A percentile compares a stretch with the other conserved stretches of the same genome.
phyloP scores from a whole-genome alignment of 2,113 vertebrate species.

The Anguilla rostrata region DNA sequence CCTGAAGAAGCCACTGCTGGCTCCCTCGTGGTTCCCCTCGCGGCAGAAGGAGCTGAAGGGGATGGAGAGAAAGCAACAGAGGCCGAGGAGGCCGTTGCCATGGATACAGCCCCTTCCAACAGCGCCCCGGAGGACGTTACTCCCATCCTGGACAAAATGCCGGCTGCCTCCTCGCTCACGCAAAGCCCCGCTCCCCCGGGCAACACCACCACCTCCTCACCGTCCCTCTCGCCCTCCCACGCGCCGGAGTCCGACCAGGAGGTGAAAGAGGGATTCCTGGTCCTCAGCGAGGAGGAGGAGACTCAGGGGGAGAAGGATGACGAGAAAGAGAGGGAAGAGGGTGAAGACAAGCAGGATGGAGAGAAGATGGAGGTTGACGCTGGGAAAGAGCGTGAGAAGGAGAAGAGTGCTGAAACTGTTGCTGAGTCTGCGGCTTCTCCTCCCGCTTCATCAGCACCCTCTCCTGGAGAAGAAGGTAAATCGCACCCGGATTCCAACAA shows the following conservation, averaged over 20 bases:
- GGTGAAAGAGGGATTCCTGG: slow-evolving; percentile 77
- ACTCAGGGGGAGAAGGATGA: slow-evolving; percentile 24
- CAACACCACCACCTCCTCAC: slow-evolving; percentile 44
- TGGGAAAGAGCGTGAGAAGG: background rate
- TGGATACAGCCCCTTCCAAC: background rate
- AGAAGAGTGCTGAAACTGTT: background rate
- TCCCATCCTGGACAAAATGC: slow-evolving; percentile 78
- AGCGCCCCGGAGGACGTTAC: slow-evolving; percentile 37
- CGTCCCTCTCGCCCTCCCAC: slow-evolving; percentile 21
- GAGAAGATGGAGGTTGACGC: slow-evolving; percentile 6
- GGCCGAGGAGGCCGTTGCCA: background rate
- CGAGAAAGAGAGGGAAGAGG: slow-evolving; percentile 21
- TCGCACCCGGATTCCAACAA: background rate
- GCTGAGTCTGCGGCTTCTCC: background rate
- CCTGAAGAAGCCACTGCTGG: background rate
- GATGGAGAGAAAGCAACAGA: background rate
- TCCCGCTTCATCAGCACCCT: background rate
- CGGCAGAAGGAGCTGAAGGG: too few relatives aligned
- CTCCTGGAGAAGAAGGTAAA: slow-evolving; percentile 15
- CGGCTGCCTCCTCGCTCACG: slow-evolving; percentile 46
- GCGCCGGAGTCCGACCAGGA: slow-evolving; percentile 62
- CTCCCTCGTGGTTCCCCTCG: background rate
- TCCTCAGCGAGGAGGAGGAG: slow-evolving; percentile 68
- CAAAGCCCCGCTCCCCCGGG: background rate
- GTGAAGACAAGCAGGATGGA: background rate